These are phyloP conservation scores for Alexandromys oeconomus DNA, from an alignment of 2,797 vertebrate species.

Conservation along the genomic window DNA sequence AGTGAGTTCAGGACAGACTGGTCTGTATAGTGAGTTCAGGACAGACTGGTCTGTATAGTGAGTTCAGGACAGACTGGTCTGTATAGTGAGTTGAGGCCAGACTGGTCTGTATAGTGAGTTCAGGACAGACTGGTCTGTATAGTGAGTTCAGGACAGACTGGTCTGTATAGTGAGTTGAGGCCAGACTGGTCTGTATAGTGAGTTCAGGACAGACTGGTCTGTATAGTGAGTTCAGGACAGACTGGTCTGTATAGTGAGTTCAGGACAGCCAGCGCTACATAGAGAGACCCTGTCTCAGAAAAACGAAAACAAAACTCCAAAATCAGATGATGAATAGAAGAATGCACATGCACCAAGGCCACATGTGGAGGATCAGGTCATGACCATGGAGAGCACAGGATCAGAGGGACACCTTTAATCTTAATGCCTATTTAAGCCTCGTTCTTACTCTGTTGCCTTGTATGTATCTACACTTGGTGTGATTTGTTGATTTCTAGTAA, in stretches of 20 bases:
- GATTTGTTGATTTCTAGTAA: conserved; percentile 61
- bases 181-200: background rate
- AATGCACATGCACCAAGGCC: background rate
- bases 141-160: no score
- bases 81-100: background rate
- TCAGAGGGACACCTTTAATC: background rate
- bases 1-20: background rate
- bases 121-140: background rate
- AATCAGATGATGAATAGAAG: background rate
- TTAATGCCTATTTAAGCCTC: background rate
- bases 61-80: background rate
- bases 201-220: no score
- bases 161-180: no score
- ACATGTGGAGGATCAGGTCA: background rate
- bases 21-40: background rate
- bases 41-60: no score
- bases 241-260: background rate
- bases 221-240: background rate
- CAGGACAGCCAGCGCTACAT: background rate
- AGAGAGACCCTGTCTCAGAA: background rate
- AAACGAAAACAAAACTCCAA: background rate
- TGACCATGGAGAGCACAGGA: background rate
- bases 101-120: no score
- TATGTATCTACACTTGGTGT: background rate
- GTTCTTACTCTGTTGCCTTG: background rate